Evolutionary conservation across 2,797 vertebrate species (phyloP), one percentile per base, ranked within the genome.

Genomic region (Pangasius djambal): DNA sequence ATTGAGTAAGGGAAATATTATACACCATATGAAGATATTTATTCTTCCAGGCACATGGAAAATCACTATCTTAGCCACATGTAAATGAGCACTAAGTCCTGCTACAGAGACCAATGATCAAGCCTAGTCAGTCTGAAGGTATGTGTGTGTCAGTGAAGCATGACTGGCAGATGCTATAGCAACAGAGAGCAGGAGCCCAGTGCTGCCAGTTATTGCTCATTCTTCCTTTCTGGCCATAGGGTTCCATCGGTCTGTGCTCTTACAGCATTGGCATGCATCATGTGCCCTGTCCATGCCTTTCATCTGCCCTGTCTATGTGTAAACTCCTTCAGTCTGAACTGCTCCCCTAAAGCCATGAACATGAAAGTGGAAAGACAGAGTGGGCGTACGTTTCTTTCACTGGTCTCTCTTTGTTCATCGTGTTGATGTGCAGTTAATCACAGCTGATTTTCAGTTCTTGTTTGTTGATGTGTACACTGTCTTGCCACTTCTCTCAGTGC

Each of bases 391-490:
- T 63, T 74, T 28, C 74, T 37, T 78, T 74, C 75, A 34, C 69
- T 55, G 22, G 31, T 75, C 78, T 20, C 59, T 83, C 77, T 86
- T 86, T 89, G 86, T 85, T 70, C 82, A 37, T 77, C 44, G 57
- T 88, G 87, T 85, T 88, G 77, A 90, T 88, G 55, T 72, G 83
- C 89, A 88, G 89, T 90, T 86, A 87, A 90, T 90, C 89, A 90
- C 89, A 90, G 89, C 89, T 90, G 89, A 90, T 90, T 90, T 82
- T 86, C 89, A 90, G 83, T 67, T 91, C 75, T 55, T 84, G 82
- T 78, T 86, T 91, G 88, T 88, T 86, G 77, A 87, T 89, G 74
- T 81, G 59, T 77, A 87, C 88, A 87, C 87, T 89, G 88, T 89
- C 83, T 88, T 48, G 50, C 86, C 88, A 91, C 86, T 79, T 83